Evolutionary conservation across 2,113 vertebrate genomes (phyloP).

Genomic region (Coryphaenoides rupestris): DNA sequence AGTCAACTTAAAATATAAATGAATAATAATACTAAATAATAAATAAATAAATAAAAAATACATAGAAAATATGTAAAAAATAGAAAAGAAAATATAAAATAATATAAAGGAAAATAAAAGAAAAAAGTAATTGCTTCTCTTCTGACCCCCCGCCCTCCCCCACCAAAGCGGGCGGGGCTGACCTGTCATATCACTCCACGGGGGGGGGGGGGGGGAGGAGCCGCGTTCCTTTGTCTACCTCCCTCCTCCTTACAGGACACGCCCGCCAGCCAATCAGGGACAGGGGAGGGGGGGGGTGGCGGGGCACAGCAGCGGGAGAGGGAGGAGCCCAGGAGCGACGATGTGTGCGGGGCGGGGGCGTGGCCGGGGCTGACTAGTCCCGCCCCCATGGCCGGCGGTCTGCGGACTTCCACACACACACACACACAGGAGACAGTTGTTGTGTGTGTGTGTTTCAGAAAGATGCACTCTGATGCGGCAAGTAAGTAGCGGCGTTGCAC

Average conservation of each 20-base stretch:
- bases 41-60: too few relatives aligned
- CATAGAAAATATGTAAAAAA: too few relatives aligned
- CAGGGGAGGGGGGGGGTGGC: constrained; percentile 25
- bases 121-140: too few relatives aligned
- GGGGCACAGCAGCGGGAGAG: too few relatives aligned
- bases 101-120: too few relatives aligned
- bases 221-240: neutral
- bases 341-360: too few relatives aligned
- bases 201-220: too few relatives aligned
- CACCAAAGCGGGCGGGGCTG: too few relatives aligned
- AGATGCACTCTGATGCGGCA: constrained; percentile 99
- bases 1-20: too few relatives aligned
- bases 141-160: too few relatives aligned
- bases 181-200: constrained; percentile 30
- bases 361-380: constrained; percentile 67
- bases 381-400: constrained; percentile 80
- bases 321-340: neutral
- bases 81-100: too few relatives aligned
- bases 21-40: too few relatives aligned
- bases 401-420: constrained; percentile 76
- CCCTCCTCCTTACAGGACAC: constrained; percentile 34
- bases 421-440: constrained; percentile 76
- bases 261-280: constrained; percentile 24
- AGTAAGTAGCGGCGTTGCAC: constrained; percentile 83
- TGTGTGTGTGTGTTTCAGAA: constrained; percentile 88